A percentile compares a stretch with the other conserved stretches of the same genome.
Conservation (phyloP, 1,140 invertebrate species). For the Drosophila bocqueti region DNA sequence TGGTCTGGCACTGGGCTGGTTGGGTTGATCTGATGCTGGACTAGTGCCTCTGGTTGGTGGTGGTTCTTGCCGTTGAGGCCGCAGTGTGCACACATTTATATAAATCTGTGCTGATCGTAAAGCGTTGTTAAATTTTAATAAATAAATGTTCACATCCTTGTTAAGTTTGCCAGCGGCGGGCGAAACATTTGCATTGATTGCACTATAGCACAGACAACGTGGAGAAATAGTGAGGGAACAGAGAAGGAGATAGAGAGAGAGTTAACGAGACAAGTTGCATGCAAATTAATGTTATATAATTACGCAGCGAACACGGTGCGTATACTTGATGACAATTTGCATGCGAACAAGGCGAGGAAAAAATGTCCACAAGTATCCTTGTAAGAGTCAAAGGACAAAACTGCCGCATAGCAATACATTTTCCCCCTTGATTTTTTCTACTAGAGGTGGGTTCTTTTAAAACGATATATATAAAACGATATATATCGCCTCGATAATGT, state of each 20-base stretch:
- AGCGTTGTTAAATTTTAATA: conserved; percentile 84
- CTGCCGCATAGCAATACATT: conserved; percentile 50
- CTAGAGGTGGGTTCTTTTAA: not conserved
- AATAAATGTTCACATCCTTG: conserved; percentile 84
- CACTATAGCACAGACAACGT: conserved; percentile 20
- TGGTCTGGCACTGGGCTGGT: conserved; percentile 39
- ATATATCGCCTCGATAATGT: not conserved
- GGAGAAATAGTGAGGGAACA: conserved; percentile 10
- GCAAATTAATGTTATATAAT: conserved; percentile 79
- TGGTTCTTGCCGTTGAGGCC: conserved; percentile 29
- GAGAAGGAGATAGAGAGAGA: not conserved
- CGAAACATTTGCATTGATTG: conserved; percentile 68
- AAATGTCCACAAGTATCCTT: conserved; percentile 42
- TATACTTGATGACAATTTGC: conserved; percentile 71
- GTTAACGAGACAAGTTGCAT: conserved; percentile 43
- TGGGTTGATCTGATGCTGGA: conserved; percentile 38
- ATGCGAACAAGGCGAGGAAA: conserved; percentile 50
- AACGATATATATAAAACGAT: not conserved
- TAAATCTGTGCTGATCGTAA: conserved; percentile 82
- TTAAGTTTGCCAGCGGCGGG: conserved; percentile 57
- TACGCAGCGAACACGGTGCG: conserved; percentile 55
- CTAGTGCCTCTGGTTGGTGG: conserved; percentile 23
- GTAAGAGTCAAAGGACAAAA: conserved; percentile 73
- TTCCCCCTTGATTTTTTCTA: not conserved
- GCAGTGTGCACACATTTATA: conserved; percentile 48